A percentile compares a stretch with the other conserved stretches of the same genome.
These are phyloP conservation scores for Noctilio leporinus DNA, from an alignment of 2,113 vertebrate genomes.

Conservation along the genomic window DNA sequence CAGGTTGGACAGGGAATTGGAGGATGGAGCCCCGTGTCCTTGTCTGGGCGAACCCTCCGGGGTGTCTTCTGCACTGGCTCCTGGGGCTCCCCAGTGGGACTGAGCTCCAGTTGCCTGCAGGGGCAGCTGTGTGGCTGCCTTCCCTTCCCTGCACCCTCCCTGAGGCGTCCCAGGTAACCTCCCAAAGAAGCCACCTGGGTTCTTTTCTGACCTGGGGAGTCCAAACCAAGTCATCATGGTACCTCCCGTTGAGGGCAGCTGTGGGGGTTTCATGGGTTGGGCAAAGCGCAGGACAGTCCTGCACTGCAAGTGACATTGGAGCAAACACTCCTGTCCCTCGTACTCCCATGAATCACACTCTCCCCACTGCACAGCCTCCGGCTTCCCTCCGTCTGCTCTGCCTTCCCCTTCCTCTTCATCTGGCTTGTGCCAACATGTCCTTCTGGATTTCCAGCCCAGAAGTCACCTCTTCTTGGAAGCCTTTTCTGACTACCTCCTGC, in stretches of 20 bases:
- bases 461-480: not conserved
- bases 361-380: fast-evolving
- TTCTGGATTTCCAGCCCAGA: not conserved
- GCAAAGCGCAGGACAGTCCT: fast-evolving
- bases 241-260: not conserved
- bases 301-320: fast-evolving
- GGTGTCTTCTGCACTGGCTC: fast-evolving
- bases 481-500: not conserved
- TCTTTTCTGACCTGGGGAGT: not conserved
- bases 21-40: fast-evolving
- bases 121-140: not conserved
- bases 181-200: not conserved
- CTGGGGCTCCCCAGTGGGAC: not conserved
- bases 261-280: not conserved
- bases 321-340: fast-evolving
- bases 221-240: not conserved
- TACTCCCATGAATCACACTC: fast-evolving
- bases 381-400: not conserved
- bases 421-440: too few species aligned
- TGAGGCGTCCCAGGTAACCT: not conserved
- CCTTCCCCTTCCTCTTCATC: not conserved
- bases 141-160: not conserved
- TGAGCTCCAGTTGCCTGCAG: fast-evolving
- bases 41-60: fast-evolving
- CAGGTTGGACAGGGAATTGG: not conserved